Conservation (phyloP, 2,113 vertebrate species). For the Callocephalon fimbriatum region DNA sequence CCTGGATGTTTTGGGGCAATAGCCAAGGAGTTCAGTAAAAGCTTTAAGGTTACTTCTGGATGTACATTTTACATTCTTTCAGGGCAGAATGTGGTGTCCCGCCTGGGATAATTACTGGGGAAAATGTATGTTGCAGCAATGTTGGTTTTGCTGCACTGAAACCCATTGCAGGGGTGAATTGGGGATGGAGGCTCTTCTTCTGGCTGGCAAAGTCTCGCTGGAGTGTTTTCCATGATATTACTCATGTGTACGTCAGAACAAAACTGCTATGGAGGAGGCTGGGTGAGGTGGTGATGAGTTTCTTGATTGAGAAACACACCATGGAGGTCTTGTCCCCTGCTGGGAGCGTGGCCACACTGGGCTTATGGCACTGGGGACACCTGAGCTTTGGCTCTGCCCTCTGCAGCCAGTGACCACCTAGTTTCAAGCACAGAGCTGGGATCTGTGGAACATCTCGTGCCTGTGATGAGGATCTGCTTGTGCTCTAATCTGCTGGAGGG, state of each 20-base stretch:
- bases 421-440: not conserved
- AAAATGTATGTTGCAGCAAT: not conserved
- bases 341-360: not conserved
- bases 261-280: not conserved
- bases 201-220: not conserved
- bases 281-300: not conserved
- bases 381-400: not conserved
- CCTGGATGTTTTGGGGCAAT: not conserved
- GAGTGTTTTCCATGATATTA: not conserved
- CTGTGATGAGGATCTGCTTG: not conserved
- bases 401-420: not conserved
- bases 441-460: not conserved
- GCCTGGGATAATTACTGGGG: not conserved
- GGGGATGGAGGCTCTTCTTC: not conserved
- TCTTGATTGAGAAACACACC: not conserved
- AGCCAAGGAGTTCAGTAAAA: not conserved
- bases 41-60: not conserved
- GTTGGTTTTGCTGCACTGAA: not conserved
- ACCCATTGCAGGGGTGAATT: fast-evolving
- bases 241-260: not conserved
- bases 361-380: not conserved
- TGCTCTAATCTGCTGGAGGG: not conserved
- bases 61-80: not conserved
- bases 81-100: not conserved
- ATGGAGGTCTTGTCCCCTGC: not conserved